Conservation (phyloP, 2,797 vertebrate species). For the Premnoplex brunnescens region DNA sequence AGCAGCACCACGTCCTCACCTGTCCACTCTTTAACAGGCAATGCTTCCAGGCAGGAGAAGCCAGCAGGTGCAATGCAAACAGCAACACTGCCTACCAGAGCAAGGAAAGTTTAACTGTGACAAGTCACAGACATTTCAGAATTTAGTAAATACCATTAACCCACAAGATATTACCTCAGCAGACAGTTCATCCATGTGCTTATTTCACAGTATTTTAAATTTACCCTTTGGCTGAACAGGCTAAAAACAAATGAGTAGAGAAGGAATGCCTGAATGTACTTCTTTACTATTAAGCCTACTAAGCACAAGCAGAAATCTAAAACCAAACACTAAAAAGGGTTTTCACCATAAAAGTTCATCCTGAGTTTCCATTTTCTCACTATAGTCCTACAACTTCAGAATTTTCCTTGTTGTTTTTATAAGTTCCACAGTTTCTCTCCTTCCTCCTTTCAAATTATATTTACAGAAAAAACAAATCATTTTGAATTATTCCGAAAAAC, state of each 20-base stretch:
- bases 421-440: not conserved
- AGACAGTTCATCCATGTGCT: not conserved
- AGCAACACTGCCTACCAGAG: not conserved
- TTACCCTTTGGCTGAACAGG: not conserved
- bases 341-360: not conserved
- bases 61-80: not conserved
- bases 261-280: not conserved
- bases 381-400: not conserved
- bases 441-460: not conserved
- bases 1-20: fast-evolving
- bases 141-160: not conserved
- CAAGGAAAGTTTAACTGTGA: not conserved
- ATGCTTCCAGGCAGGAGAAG: not conserved
- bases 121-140: not conserved
- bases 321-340: not conserved
- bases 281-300: not conserved
- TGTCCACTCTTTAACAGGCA: fast-evolving
- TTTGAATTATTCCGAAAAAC: not conserved
- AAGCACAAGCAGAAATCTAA: not conserved
- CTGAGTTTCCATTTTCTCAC: not conserved
- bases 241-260: not conserved
- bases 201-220: not conserved
- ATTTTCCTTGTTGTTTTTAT: not conserved
- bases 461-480: not conserved
- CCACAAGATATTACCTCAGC: not conserved